Evolutionary conservation across 2,888 invertebrate genomes (phyloP).

Genomic region (Andrena bucephala): DNA sequence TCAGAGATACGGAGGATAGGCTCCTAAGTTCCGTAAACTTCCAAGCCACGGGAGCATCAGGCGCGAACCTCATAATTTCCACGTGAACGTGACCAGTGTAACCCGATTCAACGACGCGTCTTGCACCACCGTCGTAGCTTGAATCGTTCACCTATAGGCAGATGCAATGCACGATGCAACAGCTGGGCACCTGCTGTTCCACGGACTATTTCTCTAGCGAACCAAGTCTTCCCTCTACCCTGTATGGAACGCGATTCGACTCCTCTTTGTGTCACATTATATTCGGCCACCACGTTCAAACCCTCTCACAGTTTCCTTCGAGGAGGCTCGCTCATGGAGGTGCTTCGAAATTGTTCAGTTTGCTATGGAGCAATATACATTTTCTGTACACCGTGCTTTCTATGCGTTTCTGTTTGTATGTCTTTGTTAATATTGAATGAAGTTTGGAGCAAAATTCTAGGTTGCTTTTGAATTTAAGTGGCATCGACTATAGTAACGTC

Average conservation of each 20-base stretch:
- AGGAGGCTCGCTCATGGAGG: too few species aligned
- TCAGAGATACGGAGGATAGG: constrained; percentile 21
- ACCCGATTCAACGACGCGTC: constrained; percentile 45
- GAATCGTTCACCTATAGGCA: constrained; percentile 33
- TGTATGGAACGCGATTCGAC: constrained; percentile 22
- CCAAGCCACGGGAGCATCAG: neutral
- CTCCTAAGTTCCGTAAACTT: constrained; percentile 16
- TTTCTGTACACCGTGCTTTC: too few species aligned
- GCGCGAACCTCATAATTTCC: constrained; percentile 39
- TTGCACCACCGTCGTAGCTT: neutral
- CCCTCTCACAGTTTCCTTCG: too few species aligned
- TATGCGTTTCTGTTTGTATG: too few species aligned
- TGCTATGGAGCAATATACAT: too few species aligned
- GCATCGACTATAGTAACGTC: too few species aligned
- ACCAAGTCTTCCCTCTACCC: constrained; percentile 12
- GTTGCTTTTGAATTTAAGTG: too few species aligned
- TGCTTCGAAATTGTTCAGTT: too few species aligned
- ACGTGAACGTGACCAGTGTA: constrained; percentile 48
- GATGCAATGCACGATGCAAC: constrained; percentile 40
- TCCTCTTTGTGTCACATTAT: constrained; percentile 43
- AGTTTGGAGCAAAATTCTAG: too few species aligned
- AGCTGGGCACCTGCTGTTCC: constrained; percentile 61
- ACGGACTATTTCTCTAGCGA: constrained; percentile 20
- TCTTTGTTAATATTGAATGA: too few species aligned
- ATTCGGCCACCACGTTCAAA: constrained; percentile 6